Evolutionary conservation across 35 echinoderm and acorn worm species (phyloP).

Genomic region (Apostichopus parvimensis): DNA sequence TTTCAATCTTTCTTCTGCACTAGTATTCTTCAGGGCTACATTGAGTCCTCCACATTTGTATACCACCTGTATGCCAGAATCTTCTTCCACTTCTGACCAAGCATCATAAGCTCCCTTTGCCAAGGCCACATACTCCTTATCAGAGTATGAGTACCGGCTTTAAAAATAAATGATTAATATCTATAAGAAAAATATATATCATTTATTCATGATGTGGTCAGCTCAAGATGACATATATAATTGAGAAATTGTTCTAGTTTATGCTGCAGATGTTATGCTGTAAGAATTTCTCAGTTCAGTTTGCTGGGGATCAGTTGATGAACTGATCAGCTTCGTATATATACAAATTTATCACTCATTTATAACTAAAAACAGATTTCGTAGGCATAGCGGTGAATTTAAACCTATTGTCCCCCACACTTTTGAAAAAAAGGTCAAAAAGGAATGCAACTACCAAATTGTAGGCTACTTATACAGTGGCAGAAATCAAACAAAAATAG

Average conservation of each 20-base stretch:
- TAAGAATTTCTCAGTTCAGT: not conserved
- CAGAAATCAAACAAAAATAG: no score
- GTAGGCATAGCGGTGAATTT: no score
- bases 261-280: no score
- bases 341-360: no score
- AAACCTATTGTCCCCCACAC: no score
- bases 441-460: no score
- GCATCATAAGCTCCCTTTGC: slow-evolving; percentile 72
- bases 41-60: slow-evolving; percentile 72
- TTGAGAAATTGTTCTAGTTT: no score
- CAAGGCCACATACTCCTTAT: slow-evolving; percentile 52
- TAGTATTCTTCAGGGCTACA: slow-evolving; percentile 52
- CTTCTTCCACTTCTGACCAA: slow-evolving; percentile 75
- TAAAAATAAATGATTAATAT: not conserved
- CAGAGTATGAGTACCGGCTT: slow-evolving; percentile 73
- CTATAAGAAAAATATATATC: not conserved
- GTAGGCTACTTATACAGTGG: no score
- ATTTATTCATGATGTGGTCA: no score
- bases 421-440: no score
- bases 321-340: no score
- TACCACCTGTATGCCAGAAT: slow-evolving; percentile 76
- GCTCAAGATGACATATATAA: not conserved
- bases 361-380: no score
- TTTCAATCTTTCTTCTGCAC: slow-evolving; percentile 11
- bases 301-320: not conserved